phyloP scores from a whole-genome alignment of 1,140 invertebrate genomes.

The Elymnias hypermnestra region DNA sequence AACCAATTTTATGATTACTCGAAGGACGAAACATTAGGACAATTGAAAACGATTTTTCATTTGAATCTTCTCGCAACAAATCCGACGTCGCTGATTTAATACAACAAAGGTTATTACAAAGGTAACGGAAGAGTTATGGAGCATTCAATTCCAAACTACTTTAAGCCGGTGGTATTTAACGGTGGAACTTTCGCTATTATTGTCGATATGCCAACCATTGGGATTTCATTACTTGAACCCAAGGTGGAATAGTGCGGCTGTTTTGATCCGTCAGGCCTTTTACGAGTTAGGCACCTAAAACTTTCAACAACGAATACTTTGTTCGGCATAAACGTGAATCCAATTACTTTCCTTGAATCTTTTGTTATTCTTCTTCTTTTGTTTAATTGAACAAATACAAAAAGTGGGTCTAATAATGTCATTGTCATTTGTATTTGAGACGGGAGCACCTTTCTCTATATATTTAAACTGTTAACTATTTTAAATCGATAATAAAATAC shows the following conservation, averaged over 20 bases:
- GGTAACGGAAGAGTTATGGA: constrained; percentile 11
- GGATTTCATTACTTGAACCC: constrained; percentile 23
- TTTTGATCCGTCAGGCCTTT: constrained; percentile 9
- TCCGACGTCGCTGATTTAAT: no score
- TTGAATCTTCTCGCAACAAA: no score
- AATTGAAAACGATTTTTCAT: no score
- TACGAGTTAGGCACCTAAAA: constrained; percentile 7
- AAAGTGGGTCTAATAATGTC: no score
- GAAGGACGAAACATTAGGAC: no score
- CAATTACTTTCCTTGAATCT: not conserved
- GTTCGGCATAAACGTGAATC: not conserved
- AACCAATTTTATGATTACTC: no score
- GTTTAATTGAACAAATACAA: no score
- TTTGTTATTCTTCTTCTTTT: not conserved
- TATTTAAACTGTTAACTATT: no score
- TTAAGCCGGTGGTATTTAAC: constrained; percentile 13
- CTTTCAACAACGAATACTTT: constrained; percentile 2
- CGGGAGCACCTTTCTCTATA: no score
- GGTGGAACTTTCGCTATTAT: constrained; percentile 19
- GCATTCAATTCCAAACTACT: constrained; percentile 12
- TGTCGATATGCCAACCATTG: constrained; percentile 22
- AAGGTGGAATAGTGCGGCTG: constrained; percentile 8
- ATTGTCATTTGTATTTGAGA: no score
- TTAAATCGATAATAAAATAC: no score
- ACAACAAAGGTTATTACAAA: constrained; percentile 8